These are phyloP conservation scores for Rissa tridactyla DNA, from an alignment of 2,113 vertebrate genomes.

Conservation along the genomic window DNA sequence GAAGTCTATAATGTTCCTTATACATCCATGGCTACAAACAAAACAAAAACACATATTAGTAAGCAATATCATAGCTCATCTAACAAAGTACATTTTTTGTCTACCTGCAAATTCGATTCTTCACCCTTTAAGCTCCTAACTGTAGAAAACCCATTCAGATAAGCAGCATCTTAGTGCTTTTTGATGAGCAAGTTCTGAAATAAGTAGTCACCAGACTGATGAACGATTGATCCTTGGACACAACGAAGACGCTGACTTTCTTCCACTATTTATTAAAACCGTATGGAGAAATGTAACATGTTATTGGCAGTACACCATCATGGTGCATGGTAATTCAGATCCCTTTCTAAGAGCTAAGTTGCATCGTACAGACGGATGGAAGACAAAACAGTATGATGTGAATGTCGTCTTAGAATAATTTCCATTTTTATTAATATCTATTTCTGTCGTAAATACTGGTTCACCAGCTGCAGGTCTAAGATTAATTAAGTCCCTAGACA, in stretches of 20 bases:
- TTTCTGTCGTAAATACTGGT: neutral
- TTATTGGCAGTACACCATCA: neutral
- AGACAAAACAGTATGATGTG: neutral
- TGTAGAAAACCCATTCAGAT: neutral
- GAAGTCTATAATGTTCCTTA: conserved; percentile 98
- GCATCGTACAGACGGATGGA: neutral
- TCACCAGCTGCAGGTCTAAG: neutral
- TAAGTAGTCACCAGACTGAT: neutral
- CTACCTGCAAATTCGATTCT: neutral
- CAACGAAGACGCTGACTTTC: neutral
- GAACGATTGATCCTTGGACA: neutral
- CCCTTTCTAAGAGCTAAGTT: neutral
- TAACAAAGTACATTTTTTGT: neutral
- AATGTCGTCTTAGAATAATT: neutral
- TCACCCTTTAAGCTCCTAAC: neutral
- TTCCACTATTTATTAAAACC: neutral
- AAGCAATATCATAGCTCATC: neutral
- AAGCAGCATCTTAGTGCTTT: neutral
- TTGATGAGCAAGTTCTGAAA: neutral
- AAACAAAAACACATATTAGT: conserved; percentile 13
- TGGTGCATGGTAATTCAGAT: neutral
- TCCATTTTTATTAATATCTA: neutral
- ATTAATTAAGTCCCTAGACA: neutral
- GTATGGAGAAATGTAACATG: neutral
- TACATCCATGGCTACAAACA: conserved; percentile 88